Evolutionary conservation across 2,797 vertebrate species (phyloP).

Genomic region (Catharus ustulatus): DNA sequence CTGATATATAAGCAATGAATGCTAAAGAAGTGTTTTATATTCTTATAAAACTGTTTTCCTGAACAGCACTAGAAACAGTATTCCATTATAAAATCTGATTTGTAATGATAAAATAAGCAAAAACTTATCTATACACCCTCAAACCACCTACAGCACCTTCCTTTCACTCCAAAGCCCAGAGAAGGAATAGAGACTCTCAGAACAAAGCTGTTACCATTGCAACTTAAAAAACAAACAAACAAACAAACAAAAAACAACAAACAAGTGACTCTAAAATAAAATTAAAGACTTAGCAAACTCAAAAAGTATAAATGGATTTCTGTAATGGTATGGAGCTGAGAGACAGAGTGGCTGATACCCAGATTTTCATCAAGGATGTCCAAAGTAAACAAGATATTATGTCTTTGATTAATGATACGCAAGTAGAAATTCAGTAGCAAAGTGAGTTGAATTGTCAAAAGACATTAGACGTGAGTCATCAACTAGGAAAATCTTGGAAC

Average conservation of each 20-base stretch:
- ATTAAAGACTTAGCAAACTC: neutral
- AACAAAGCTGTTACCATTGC: neutral
- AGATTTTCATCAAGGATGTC: neutral
- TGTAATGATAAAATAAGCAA: neutral
- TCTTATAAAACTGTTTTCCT: constrained; percentile 25
- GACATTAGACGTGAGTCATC: neutral
- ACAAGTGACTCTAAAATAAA: neutral
- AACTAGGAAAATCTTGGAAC: neutral
- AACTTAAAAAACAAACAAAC: neutral
- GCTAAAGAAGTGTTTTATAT: constrained; percentile 16
- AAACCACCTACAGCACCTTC: neutral
- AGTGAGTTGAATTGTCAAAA: neutral
- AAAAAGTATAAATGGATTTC: neutral
- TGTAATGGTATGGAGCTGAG: neutral
- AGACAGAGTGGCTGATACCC: neutral
- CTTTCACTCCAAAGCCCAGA: neutral
- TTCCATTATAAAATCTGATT: neutral
- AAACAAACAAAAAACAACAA: neutral
- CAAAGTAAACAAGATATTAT: constrained; percentile 23
- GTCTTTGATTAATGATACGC: neutral
- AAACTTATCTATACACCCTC: neutral
- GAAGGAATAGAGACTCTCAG: neutral
- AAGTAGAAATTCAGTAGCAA: constrained; percentile 12
- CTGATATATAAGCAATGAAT: constrained; percentile 21
- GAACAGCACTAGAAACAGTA: neutral